A percentile compares a stretch with the other conserved stretches of the same genome.
phyloP scores from a whole-genome alignment of 2,113 vertebrate genomes.

The Myanophis thanlyinensis region DNA sequence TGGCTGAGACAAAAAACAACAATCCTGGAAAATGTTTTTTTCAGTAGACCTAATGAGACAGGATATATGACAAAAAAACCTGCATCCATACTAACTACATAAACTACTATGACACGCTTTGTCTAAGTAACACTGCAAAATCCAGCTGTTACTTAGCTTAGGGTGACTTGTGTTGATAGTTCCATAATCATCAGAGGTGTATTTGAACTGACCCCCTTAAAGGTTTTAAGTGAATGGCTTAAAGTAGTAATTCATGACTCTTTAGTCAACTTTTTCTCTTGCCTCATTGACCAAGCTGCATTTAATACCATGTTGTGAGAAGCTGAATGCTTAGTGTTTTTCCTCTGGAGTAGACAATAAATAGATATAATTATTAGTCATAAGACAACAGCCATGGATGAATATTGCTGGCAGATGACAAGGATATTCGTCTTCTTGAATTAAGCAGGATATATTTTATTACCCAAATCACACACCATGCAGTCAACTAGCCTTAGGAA shows the following conservation, averaged over 20 bases:
- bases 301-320: background rate
- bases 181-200: background rate
- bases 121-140: background rate
- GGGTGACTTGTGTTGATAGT: background rate
- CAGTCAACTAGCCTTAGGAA: background rate
- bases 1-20: background rate
- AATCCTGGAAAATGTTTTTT: no score
- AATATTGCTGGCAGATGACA: slow-evolving; percentile 18
- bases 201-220: background rate
- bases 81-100: no score
- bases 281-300: background rate
- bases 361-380: slow-evolving; percentile 4
- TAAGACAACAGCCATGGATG: background rate
- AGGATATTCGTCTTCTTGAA: background rate
- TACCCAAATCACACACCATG: background rate
- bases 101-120: background rate
- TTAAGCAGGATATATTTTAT: slow-evolving; percentile 1
- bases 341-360: background rate
- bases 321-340: background rate
- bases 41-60: no score
- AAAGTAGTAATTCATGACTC: background rate
- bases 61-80: no score
- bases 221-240: background rate
- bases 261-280: background rate
- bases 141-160: background rate